Base-by-base conservation (phyloP, 2,797 vertebrate genomes). In the Decapterus maruadsi region DNA sequence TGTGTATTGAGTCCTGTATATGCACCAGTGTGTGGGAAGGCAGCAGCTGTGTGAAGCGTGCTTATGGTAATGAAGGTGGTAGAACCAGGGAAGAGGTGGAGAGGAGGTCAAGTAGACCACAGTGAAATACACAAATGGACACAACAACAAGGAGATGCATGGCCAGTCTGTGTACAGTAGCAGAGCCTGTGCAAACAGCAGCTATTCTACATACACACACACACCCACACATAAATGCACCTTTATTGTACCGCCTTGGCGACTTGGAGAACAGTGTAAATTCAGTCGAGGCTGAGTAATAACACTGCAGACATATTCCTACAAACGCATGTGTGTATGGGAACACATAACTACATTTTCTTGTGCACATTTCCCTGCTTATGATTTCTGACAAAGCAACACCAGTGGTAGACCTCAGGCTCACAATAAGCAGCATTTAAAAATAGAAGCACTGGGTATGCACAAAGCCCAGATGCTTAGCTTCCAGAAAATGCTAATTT, bases 361-460 rank as follows among this genome's bases (percentile, higher is more conserved):
- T 26, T 26, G 51, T 31, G 22, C 55, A 68, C 54, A 51, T 72
- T 74, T 80, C 51, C 40, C 57, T 68, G 78, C 26, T 74, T 84
- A 67, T 91, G 87, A 90, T 90, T 89, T 91, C 79, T 90, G 83
- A 90, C 84, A 81, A 87, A 86, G 80, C 83, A 86, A 78, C 84
- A 73, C 71, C 59, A 78, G 75, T 29, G 54, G 54, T 45, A 84
- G 83, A 89, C 85, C 78, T 84, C 74, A 50, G 78, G 86, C 83
- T 83, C 85, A 86, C 89, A 90, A 90, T 89, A 89, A 88, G 85
- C 72, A 73, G 55, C n/a, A 36, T 76, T 74, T 90, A 92, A 90
- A 93, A 92, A 93, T 92, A 92, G 92, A 91, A 90, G 29, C 78
- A 87, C 82, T 87, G 85, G 60, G 45, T 88, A 26, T 87, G 89